Evolutionary conservation across 2,113 vertebrate genomes (phyloP).

Genomic region (Tylochromis polylepis): DNA sequence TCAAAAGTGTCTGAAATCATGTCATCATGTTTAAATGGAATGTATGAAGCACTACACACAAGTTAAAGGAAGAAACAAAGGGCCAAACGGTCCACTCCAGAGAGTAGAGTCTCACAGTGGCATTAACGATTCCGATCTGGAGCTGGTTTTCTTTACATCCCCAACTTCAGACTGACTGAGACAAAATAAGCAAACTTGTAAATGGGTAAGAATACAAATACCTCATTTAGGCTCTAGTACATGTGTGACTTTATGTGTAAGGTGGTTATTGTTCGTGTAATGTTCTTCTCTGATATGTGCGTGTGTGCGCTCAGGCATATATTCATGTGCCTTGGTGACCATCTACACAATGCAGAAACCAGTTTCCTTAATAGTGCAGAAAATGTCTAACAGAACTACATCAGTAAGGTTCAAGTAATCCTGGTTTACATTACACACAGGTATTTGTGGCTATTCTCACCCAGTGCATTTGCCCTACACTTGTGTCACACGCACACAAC

Average conservation of each 20-base stretch:
- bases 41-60: slow-evolving; percentile 59
- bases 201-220: slow-evolving; percentile 22
- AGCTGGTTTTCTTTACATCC: neutral
- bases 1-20: slow-evolving; percentile 41
- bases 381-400: slow-evolving; percentile 8
- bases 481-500: neutral
- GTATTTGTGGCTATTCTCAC: slow-evolving; percentile 7
- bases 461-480: neutral
- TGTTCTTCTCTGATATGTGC: neutral
- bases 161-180: neutral
- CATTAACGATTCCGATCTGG: neutral
- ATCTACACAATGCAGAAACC: slow-evolving; percentile 2
- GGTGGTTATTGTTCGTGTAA: neutral
- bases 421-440: slow-evolving; percentile 30
- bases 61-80: slow-evolving; percentile 9
- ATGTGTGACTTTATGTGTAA: slow-evolving; percentile 25
- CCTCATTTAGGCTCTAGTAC: slow-evolving; percentile 48
- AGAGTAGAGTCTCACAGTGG: slow-evolving; percentile 31
- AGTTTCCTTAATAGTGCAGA: slow-evolving; percentile 43
- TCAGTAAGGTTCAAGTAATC: slow-evolving; percentile 47
- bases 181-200: slow-evolving; percentile 6
- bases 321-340: slow-evolving; percentile 12
- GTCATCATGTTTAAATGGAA: slow-evolving; percentile 66
- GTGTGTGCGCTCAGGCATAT: neutral
- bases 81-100: neutral